Evolutionary conservation across 2,888 invertebrate species (phyloP), one percentile per base, ranked within the genome.

Genomic region (Leptinotarsa haldemani): DNA sequence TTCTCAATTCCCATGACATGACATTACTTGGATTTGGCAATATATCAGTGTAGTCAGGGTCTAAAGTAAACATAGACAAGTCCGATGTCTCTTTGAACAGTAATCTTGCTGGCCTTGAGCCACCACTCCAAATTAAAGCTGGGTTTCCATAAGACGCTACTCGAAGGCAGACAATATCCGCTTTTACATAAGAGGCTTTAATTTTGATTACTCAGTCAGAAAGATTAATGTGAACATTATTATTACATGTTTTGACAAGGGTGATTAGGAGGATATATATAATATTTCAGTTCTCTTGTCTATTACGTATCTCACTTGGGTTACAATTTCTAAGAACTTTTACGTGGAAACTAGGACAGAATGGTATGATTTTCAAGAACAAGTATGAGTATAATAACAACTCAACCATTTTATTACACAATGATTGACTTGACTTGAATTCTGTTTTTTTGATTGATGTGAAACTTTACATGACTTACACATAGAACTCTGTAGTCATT

Each of bases 21-120:
- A 20, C 12, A 53, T 53, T 53, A 3, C 22, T 53, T 53, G 20
- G 20, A 53, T 18, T 53, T 53, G 20, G 53, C 53, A 53, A 20
- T 53, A 53, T 53, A 9, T 18, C 20, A 53, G 12, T 53, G 3
- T 9, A 53, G 53, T 12, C 18, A 9, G 13, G 20, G 53, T 61
- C 61, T n/a, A 69, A 52, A 48, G 71, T 74, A 72, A 74, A 74
- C 72, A 74, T 71, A 69, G 70, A 70, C 73, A 30, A 61, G 71
- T 22, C 61, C 61, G 71, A 71, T 70, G 74, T 74, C 65, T 74
- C 61, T 72, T 73, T 74, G 65, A 58, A 71, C 61, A 70, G 67
- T 30, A 46, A 67, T 47, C 53, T 67, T 25, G 67, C 30, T 64
- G 68, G 71, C 73, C 73, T 69, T 75, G 58, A 48, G 70, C 70